Conservation (phyloP, 2,113 vertebrate species). For the Xenus cinereus region DNA sequence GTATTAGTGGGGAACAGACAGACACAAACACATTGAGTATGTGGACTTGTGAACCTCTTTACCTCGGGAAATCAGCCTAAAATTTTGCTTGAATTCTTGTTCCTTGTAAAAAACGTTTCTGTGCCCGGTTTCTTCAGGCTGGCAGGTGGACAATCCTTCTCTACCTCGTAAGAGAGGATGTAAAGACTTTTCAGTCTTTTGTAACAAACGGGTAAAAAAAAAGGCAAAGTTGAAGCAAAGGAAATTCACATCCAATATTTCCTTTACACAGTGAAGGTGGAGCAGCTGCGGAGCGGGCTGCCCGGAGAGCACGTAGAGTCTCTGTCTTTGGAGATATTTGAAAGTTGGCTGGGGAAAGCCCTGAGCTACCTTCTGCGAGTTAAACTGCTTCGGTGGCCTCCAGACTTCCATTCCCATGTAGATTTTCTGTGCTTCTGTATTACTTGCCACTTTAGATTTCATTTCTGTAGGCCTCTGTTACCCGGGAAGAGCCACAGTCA, state of each 20-base stretch:
- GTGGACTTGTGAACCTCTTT: background rate
- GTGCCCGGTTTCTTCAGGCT: background rate
- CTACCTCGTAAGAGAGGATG: background rate
- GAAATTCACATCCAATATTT: background rate
- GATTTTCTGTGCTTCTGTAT: background rate
- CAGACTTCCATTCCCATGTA: background rate
- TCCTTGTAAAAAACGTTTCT: background rate
- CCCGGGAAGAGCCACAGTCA: background rate
- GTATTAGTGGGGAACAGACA: background rate
- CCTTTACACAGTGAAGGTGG: background rate
- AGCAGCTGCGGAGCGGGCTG: background rate
- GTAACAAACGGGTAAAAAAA: background rate
- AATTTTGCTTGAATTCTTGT: background rate
- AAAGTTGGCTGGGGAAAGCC: background rate
- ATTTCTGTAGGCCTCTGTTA: background rate
- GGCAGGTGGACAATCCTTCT: background rate
- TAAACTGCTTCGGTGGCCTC: background rate
- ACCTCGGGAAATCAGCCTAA: background rate
- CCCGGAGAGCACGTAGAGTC: background rate
- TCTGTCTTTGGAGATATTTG: background rate
- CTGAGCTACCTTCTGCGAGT: background rate
- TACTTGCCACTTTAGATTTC: background rate
- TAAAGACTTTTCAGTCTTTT: background rate
- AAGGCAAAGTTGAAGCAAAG: background rate
- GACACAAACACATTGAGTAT: background rate